Base-by-base conservation (phyloP, 2,888 invertebrate species). In the Conistra vaccinii region DNA sequence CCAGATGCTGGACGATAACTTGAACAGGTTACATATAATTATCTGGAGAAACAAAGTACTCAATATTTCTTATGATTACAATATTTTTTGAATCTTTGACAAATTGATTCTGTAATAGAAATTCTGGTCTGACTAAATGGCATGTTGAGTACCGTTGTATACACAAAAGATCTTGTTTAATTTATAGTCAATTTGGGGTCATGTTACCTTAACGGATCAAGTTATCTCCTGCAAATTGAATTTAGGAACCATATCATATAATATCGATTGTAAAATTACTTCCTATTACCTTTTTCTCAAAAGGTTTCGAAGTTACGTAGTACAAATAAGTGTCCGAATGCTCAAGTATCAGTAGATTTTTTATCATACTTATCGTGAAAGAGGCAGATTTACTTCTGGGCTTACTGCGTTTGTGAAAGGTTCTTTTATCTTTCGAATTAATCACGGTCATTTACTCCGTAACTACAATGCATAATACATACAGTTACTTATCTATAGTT, bases 161-260 rank as follows among this genome's bases (percentile, higher is more conserved):
- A 61, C 6, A 55, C 67, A 35, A 73, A 67, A 69, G 53, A 76
- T 84, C 48, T 61, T 55, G 63, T 69, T 62, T 20, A 62, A 71
- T 75, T 80, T 84, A 84, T 58, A 5, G 53, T 26, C 65, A 71
- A 75, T 71, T 72, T 35, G 42, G 69, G 80, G 42, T 80, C 65
- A 57, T 66, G 69, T 66, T 69, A 53, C 69, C 62, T 45, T 58
- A 76, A 42, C 42, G 12, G 69, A 58, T 62, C 48, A 71, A 57
- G 57, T 63, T 26, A 66, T 80, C 14, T 58, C 20, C 65, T 69
- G 48, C 55, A 69, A 67, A 69, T 72, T 77, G 62, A 67, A 72
- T 84, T 75, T 72, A 20, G 55, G 20, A 35, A 45, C 32, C 60
- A 23, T 80, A 29, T 69, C 32, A 48, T 48, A 48, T 32, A 65